Conservation (phyloP, 2,113 vertebrate species). For the Oncorhynchus clarkii region DNA sequence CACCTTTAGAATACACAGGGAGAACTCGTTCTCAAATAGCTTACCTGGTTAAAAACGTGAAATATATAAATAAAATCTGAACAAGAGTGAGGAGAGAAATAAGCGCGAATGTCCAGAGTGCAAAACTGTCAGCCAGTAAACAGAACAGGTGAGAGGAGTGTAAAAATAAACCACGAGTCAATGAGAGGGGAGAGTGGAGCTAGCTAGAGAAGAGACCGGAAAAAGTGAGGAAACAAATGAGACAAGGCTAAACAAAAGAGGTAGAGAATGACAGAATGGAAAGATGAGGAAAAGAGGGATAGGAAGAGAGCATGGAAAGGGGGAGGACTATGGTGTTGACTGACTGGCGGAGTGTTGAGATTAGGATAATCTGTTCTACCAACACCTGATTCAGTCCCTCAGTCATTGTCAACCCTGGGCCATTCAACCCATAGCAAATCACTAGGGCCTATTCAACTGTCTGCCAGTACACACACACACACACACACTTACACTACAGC, state of each 20-base stretch:
- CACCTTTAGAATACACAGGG: no score
- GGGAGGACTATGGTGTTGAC: not conserved
- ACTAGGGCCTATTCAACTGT: not conserved
- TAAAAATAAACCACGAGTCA: slow-evolving; percentile 57
- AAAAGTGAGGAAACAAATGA: not conserved
- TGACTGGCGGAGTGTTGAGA: slow-evolving; percentile 36
- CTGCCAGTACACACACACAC: not conserved
- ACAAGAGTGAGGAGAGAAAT: not conserved
- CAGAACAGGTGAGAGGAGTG: slow-evolving; percentile 65
- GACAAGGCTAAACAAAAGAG: not conserved
- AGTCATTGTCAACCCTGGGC: slow-evolving; percentile 5
- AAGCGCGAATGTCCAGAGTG: slow-evolving; percentile 33
- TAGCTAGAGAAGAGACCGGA: not conserved
- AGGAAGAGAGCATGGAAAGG: not conserved
- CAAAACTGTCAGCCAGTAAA: slow-evolving; percentile 61
- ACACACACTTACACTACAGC: not conserved
- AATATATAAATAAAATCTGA: no score
- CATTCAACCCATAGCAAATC: not conserved
- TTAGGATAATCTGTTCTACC: slow-evolving; percentile 47
- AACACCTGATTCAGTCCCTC: slow-evolving; percentile 49
- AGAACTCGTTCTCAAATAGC: no score
- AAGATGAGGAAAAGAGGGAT: no score
- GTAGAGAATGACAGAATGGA: not conserved
- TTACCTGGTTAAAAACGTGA: no score
- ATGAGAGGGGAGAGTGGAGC: slow-evolving; percentile 21